Evolutionary conservation across 1,140 invertebrate genomes (phyloP), one percentile per base, ranked within the genome.

Genomic region (Hypsibius dujardini): DNA sequence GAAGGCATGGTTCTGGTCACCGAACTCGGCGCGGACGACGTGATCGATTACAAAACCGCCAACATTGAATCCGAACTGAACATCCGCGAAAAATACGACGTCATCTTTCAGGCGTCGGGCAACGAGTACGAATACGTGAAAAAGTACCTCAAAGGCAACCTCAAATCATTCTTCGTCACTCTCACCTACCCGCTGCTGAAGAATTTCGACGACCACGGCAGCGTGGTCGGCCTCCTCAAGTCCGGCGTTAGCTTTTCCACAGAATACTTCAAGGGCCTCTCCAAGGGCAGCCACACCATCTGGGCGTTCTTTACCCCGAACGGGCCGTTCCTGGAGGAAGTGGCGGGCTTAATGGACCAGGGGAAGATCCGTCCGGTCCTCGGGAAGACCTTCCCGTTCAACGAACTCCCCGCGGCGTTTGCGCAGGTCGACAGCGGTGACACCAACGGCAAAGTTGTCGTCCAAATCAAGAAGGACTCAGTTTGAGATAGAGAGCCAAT

Each of bases 81-180:
- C 62, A 79, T 79, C 47, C 81, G 84, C 75, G 87, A 86, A 75
- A 89, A 88, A 70, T 92, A 88, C 79, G 88, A 92, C 75, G 85
- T 90, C 69, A 88, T 94, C 71, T 77, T 95, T 56, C 90, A 94
- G 80, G 88, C 88, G 72, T 85, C 87, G 40, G 90, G 90, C 71
- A 82, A 87, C 72, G 86, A 86, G 7, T 79, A 83, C 1, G 79
- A 82, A 47, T 77, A 79, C 74, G 3, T 45, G 12, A 67, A 67
- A 42, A 67, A 67, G 62, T 67, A 15, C 45, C 42, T 67, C 12
- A 67, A 67, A 67, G 62, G 62, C 62, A 87, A 85, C 76, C 79
- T 83, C 50, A 87, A 86, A 73, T 95, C 62, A 7, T 67, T 67
- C 62, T 67, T 88, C 77, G 86, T 96, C 72, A 90, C 89, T 42